Evolutionary conservation across 2,797 vertebrate species (phyloP).

Genomic region (Malacoctenus gilli): DNA sequence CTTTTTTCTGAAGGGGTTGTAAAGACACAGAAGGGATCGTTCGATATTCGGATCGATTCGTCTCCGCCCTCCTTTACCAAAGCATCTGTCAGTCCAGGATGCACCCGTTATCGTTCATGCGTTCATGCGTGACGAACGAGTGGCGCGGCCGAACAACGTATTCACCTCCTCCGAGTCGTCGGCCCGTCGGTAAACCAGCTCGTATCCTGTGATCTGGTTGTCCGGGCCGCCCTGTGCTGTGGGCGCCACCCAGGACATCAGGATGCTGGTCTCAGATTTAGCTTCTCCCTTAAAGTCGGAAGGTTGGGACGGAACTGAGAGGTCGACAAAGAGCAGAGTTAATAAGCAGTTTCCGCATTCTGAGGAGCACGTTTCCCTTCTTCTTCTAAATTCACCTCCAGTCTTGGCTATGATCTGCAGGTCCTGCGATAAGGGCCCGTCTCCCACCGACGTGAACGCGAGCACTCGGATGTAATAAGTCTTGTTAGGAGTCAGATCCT

Average conservation of each 20-base stretch:
- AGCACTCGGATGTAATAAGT: slow-evolving; percentile 96
- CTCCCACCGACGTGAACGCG: slow-evolving; percentile 98
- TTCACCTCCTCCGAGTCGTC: slow-evolving; percentile 92
- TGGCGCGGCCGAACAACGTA: too few relatives aligned
- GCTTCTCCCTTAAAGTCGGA: slow-evolving; percentile 95
- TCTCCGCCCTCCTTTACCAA: neutral
- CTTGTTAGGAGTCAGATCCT: slow-evolving; percentile 93
- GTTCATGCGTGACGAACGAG: too few relatives aligned
- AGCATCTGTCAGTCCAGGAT: neutral
- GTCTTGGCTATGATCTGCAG: slow-evolving; percentile 98
- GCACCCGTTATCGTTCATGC: neutral
- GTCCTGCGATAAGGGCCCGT: slow-evolving; percentile 95
- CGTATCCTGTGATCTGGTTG: slow-evolving; percentile 93
- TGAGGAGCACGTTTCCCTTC: neutral
- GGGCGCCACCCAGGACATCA: slow-evolving; percentile 95
- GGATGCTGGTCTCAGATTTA: slow-evolving; percentile 95
- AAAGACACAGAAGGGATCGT: slow-evolving; percentile 8
- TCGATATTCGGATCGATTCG: slow-evolving; percentile 7
- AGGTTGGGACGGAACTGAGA: slow-evolving; percentile 93
- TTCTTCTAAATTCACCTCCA: slow-evolving; percentile 83
- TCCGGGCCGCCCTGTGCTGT: slow-evolving; percentile 84
- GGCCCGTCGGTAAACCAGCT: slow-evolving; percentile 90
- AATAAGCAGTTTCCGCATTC: neutral
- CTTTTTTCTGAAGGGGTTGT: slow-evolving; percentile 89
- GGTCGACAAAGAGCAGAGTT: slow-evolving; percentile 8